Base-by-base conservation (phyloP, 2,797 vertebrate species). In the Zenarchopterus dispar region DNA sequence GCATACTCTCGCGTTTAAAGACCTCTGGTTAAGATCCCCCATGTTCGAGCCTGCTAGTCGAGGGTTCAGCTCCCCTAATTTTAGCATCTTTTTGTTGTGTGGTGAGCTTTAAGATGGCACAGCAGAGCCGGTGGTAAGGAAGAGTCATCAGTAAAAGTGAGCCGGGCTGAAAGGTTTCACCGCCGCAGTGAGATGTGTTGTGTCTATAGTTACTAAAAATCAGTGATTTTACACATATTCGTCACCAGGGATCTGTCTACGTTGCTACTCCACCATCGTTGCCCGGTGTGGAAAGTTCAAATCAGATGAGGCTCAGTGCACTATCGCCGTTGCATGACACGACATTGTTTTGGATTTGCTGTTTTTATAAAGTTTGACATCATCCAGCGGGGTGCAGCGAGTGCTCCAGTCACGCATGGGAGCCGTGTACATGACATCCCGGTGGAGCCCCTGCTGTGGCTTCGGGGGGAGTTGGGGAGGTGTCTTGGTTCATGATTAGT, bases 401-500 rank as follows among this genome's bases (percentile, higher is more conserved):
- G 47, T 1, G 22, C 49, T 28, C 59, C 65, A 52, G 56, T 60
- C 67, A 31, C 56, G 78, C 56, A 56, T 45, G 26, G 56, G 57
- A 39, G 45, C 54, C 36, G 3, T 68, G 49, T 61, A 60, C 58
- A 62, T 19, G 13, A 58, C 36, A 43, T 51, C 63, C 51, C 56
- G 62, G 46, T 39, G 22, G 51, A 73, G 45, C 76, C 53, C 72
- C 75, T 15, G 61, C 80, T 78, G 81, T 9, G 75, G 61, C 66
- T 58, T 66, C 28, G 54, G 53, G 17, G 44, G 55, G 6, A 2
- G 3, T 36, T 36, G 5, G 31, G 24, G 59, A 68, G 71, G 70
- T 81, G 80, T 1, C 9, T 79, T 71, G 79, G 81, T 85, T 86
- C 77, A 81, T 83, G 85, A 81, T 91, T 93, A 93, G 92, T 93